phyloP scores from a whole-genome alignment of 2,113 vertebrate species.

The Meles meles region DNA sequence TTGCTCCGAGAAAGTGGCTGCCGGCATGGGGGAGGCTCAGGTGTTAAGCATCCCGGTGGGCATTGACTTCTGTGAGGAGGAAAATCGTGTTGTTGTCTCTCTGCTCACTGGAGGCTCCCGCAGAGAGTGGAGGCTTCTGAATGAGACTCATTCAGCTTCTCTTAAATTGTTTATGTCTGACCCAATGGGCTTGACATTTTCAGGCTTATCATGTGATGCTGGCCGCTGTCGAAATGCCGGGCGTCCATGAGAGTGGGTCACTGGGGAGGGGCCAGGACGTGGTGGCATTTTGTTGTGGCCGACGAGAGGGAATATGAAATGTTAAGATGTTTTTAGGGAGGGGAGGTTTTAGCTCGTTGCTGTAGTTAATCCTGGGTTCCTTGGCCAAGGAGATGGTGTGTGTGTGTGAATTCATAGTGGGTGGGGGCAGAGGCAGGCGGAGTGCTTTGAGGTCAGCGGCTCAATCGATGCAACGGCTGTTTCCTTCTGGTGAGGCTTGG shows the following conservation, averaged over 20 bases:
- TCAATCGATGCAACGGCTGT: rapidly evolving
- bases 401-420: background rate
- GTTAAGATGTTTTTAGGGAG: background rate
- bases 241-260: background rate
- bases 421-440: background rate
- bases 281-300: background rate
- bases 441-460: background rate
- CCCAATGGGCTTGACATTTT: background rate
- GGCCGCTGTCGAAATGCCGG: background rate
- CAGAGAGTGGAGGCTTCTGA: background rate
- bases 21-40: background rate
- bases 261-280: background rate
- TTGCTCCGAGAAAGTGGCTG: background rate
- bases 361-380: background rate
- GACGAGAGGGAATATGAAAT: background rate
- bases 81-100: background rate
- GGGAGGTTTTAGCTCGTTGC: background rate
- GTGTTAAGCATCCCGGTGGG: background rate
- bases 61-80: background rate
- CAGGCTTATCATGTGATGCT: background rate
- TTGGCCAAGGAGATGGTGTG: background rate
- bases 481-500: background rate
- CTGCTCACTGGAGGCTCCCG: background rate
- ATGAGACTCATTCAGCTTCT: background rate
- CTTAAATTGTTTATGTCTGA: background rate